Evolutionary conservation across 2,888 invertebrate genomes (phyloP).

Genomic region (Nemotelus nigrinus): DNA sequence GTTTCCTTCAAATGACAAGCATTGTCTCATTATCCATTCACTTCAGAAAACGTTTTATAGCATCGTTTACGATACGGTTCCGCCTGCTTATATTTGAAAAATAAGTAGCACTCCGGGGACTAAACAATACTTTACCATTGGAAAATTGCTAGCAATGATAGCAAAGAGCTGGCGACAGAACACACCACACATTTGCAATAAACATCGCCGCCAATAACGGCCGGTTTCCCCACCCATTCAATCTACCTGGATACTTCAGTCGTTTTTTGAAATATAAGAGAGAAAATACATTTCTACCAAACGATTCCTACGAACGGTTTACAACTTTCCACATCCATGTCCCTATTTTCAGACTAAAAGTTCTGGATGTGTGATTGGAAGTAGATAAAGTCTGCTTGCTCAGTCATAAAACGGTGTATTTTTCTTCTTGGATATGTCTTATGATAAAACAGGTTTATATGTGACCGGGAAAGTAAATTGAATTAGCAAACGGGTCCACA

Average conservation of each 20-base stretch:
- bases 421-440: too few species aligned
- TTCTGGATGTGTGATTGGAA: too few species aligned
- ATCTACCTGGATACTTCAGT: too few species aligned
- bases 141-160: slow-evolving; percentile 30
- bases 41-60: slow-evolving; percentile 24
- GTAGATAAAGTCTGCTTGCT: too few species aligned
- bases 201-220: slow-evolving; percentile 7
- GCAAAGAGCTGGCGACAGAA: slow-evolving; percentile 9
- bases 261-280: too few species aligned
- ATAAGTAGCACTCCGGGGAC: slow-evolving; percentile 47
- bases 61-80: slow-evolving; percentile 34
- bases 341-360: slow-evolving; percentile 18
- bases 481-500: slow-evolving; percentile 47
- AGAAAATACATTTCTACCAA: slow-evolving; percentile 33
- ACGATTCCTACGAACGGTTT: slow-evolving; percentile 35
- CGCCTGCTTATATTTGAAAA: slow-evolving; percentile 45
- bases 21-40: slow-evolving; percentile 4
- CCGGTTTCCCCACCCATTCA: not conserved
- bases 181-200: slow-evolving; percentile 18
- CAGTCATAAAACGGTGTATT: too few species aligned
- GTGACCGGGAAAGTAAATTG: slow-evolving; percentile 46
- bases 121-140: slow-evolving; percentile 34
- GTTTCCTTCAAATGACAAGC: not conserved
- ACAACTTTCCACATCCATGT: slow-evolving; percentile 20
- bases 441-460: not conserved